Conservation (phyloP, 2,113 vertebrate species). For the Columba livia region DNA sequence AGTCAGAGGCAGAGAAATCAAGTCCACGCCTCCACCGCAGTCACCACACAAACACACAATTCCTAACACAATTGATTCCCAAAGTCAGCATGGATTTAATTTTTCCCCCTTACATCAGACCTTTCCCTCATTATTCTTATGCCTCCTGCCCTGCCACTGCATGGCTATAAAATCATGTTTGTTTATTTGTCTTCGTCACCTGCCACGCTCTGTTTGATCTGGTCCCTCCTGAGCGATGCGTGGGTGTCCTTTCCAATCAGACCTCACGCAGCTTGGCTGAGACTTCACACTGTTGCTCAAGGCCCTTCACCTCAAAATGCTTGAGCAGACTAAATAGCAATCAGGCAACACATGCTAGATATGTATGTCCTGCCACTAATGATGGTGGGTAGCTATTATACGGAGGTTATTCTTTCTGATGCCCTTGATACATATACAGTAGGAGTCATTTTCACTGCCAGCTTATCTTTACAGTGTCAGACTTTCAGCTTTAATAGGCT, state of each 20-base stretch:
- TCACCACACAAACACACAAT: not conserved
- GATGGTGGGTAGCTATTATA: slow-evolving; percentile 18
- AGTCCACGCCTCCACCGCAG: fast-evolving
- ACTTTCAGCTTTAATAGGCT: slow-evolving; percentile 62
- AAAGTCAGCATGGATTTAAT: not conserved
- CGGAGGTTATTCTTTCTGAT: slow-evolving; percentile 37
- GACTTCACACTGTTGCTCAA: not conserved
- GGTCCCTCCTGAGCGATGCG: not conserved
- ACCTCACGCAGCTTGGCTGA: not conserved
- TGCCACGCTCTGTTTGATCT: not conserved
- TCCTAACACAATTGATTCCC: not conserved
- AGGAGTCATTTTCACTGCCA: slow-evolving; percentile 61
- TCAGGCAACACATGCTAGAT: not conserved
- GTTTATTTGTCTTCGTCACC: not conserved
- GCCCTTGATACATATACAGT: slow-evolving; percentile 43
- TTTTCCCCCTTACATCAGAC: not conserved
- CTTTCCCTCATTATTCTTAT: not conserved
- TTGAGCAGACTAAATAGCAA: not conserved
- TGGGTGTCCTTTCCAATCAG: slow-evolving; percentile 14
- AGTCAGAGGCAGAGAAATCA: not conserved
- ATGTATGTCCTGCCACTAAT: slow-evolving; percentile 18
- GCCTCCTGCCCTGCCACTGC: not conserved
- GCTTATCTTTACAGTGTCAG: slow-evolving; percentile 67
- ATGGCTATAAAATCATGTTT: not conserved
- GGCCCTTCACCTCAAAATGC: slow-evolving; percentile 44